Evolutionary conservation across 1,140 invertebrate species (phyloP), one percentile per base, ranked within the genome.

Genomic region (Drosophila pectinifera): DNA sequence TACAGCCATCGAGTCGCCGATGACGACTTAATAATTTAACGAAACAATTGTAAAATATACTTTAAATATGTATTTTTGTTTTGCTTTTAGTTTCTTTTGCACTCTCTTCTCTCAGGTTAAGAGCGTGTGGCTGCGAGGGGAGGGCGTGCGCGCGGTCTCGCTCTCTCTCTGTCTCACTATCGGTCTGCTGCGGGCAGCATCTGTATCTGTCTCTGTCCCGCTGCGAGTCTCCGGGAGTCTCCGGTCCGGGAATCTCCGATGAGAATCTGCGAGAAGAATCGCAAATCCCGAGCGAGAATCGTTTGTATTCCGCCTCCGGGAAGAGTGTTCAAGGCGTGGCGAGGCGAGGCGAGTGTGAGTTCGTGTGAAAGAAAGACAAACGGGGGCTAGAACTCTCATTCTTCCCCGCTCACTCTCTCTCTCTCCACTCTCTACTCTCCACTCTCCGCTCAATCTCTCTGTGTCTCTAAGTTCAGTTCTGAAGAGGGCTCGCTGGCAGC

Each of bases 401-500:
- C 49, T 53, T 22, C 49, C 49, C 49, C 31, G 49, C 53, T 54
- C 39, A 22, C 69, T 64, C 54, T 34, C 38, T 43, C 69, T 48
- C 24, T 56, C 51, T 56, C 42, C 24, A 51, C 49, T 81, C 73
- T 75, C 69, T 80, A 75, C 49, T 65, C 49, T 53, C 49, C 63
- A 75, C 63, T 69, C 39, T 61, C 34, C 56, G 41, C 46, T 61
- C 63, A 77, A 34, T 42, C 42, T 68, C 36, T 46, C 36, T 65
- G 49, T 77, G 48, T 61, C 62, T 69, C 64, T 78, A 70, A 72
- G 73, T 83, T 83, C 49, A 69, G 67, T 83, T 79, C 80, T 73
- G 72, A 85, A 58, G 90, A 90, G 90, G 90, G 90, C 90, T 91
- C 90, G 85, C 80, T 88, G 78, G 90, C 90, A 91, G 90, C 82